Percentiles rank a stretch among this genome's conserved stretches.
These are phyloP conservation scores for Chloropsis hardwickii DNA, from an alignment of 2,113 vertebrate genomes.

Conservation along the genomic window DNA sequence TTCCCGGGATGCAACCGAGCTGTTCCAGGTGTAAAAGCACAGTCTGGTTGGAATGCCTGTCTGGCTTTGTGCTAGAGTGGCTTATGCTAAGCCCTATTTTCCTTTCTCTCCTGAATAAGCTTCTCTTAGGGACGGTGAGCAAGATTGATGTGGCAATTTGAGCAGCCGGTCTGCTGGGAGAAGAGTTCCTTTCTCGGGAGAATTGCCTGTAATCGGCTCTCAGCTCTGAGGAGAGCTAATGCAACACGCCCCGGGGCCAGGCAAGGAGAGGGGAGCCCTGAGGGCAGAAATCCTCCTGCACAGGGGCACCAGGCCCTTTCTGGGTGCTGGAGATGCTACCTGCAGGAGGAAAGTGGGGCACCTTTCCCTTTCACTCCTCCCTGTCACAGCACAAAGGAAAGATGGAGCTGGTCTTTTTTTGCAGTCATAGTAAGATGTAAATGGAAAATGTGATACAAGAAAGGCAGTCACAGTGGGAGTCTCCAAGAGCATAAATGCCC, in stretches of 20 bases:
- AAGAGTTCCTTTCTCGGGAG: neutral
- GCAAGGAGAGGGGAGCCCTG: neutral
- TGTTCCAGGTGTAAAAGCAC: neutral
- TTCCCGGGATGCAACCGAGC: neutral
- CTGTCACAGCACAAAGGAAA: neutral
- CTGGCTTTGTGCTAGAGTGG: neutral
- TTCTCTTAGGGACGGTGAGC: neutral
- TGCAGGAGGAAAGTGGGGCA: fast-evolving
- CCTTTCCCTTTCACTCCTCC: neutral
- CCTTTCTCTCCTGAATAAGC: neutral
- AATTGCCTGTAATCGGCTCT: neutral
- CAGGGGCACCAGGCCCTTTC: fast-evolving
- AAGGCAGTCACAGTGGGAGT: neutral
- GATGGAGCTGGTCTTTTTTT: neutral
- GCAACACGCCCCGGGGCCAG: fast-evolving
- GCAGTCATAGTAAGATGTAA: neutral
- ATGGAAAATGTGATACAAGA: neutral
- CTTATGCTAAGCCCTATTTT: neutral
- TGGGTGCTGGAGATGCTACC: neutral
- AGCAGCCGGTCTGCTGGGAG: neutral
- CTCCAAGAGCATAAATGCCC: neutral
- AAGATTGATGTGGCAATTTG: neutral
- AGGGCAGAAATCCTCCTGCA: neutral
- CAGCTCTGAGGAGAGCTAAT: neutral
- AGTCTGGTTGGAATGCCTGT: neutral